These are phyloP conservation scores for Elachura formosa DNA, from an alignment of 2,113 vertebrate genomes.

Conservation along the genomic window DNA sequence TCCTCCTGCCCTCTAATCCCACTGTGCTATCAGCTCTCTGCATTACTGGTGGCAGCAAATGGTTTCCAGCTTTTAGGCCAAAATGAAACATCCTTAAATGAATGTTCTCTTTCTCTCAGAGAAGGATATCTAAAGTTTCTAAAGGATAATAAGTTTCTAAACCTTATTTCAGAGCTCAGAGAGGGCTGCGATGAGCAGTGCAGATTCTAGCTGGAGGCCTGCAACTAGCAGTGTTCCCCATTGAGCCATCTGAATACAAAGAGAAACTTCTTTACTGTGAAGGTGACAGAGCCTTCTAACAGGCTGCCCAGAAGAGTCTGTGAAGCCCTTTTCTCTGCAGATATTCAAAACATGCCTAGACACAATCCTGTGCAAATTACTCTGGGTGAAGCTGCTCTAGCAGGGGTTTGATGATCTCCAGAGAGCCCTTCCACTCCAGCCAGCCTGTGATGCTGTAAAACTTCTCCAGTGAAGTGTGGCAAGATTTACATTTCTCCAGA, in stretches of 20 bases:
- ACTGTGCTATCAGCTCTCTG: not conserved
- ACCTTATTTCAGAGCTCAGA: not conserved
- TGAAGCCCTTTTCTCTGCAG: not conserved
- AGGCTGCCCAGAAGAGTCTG: not conserved
- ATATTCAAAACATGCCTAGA: not conserved
- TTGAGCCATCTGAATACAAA: not conserved
- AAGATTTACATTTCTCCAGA: not conserved
- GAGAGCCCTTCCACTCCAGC: not conserved
- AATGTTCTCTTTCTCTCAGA: not conserved
- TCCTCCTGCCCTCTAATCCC: not conserved
- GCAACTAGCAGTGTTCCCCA: not conserved
- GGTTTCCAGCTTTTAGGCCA: not conserved
- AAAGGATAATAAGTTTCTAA: no score
- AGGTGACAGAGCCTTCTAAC: not conserved
- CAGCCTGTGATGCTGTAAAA: not conserved
- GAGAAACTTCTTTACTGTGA: not conserved
- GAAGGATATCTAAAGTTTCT: not conserved
- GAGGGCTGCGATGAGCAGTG: not conserved
- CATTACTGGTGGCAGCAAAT: not conserved
- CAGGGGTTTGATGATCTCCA: not conserved
- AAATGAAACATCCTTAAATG: not conserved
- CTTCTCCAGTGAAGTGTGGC: not conserved
- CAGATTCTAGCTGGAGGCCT: not conserved
- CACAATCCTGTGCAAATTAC: no score
- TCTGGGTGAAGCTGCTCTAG: not conserved